Conservation (phyloP, 1,140 invertebrate genomes). For the Anoplolepis gracilipes region DNA sequence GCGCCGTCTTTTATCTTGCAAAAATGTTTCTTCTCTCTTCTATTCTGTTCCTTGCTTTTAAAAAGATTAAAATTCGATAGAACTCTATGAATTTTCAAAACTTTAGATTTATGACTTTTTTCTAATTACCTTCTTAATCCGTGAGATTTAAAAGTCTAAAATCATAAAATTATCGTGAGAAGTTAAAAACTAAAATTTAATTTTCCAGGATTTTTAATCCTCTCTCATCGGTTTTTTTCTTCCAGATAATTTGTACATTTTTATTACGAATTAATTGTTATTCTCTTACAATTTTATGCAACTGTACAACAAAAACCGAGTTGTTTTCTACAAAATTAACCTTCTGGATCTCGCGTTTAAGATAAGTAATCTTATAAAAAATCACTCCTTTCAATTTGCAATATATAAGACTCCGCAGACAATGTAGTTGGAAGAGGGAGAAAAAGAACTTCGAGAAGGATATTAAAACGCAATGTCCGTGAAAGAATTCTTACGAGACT, state of each 20-base stretch:
- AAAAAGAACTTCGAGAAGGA: background rate
- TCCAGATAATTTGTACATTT: background rate
- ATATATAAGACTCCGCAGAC: slow-evolving; percentile 16
- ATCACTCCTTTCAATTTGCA: slow-evolving; percentile 39
- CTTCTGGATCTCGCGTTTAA: background rate
- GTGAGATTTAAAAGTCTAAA: background rate
- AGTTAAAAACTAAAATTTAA: background rate
- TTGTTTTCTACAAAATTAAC: slow-evolving; percentile 4
- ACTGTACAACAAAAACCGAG: background rate
- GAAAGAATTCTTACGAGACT: background rate
- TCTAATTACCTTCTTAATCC: background rate
- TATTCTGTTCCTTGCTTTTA: slow-evolving; percentile 26
- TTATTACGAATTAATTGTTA: background rate
- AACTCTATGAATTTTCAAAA: background rate
- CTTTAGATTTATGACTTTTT: background rate
- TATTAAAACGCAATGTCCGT: background rate
- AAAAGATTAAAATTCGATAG: slow-evolving; percentile 35
- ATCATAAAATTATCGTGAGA: background rate
- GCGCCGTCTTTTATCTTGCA: slow-evolving; percentile 2
- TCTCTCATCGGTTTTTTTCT: background rate
- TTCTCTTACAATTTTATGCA: background rate
- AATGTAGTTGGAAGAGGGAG: background rate
- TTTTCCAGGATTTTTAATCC: background rate
- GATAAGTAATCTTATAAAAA: slow-evolving; percentile 13
- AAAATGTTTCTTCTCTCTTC: background rate